A percentile compares a stretch with the other conserved stretches of the same genome.
Conservation (phyloP, 2,797 vertebrate genomes). For the Melanotaenia maccullochi region DNA sequence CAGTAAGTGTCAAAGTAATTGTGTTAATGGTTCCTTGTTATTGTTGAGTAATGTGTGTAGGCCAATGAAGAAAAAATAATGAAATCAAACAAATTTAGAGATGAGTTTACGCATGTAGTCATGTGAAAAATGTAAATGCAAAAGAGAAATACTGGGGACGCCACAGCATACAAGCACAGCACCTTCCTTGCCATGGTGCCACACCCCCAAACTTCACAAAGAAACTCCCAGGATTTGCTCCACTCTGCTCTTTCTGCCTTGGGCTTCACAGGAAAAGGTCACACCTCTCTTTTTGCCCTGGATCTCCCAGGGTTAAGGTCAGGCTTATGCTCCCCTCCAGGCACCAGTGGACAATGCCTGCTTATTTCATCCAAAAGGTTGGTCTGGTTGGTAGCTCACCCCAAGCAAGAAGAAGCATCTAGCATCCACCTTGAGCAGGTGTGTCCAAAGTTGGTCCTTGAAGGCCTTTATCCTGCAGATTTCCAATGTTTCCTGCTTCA, state of each 20-base stretch:
- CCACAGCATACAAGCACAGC: not conserved
- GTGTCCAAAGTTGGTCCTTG: no score
- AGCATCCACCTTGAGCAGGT: no score
- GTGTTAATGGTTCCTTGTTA: not conserved
- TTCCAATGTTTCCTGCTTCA: no score
- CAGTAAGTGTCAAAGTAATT: not conserved
- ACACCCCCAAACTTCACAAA: not conserved
- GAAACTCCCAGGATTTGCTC: not conserved
- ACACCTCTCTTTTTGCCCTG: no score
- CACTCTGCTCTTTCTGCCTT: not conserved
- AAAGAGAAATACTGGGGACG: conserved; percentile 3
- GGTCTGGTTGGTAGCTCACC: no score
- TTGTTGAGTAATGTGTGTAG: not conserved
- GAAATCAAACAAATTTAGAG: not conserved
- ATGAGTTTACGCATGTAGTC: not conserved
- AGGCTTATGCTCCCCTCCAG: no score
- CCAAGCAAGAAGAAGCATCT: no score
- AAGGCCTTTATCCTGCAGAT: no score
- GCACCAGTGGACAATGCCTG: no score
- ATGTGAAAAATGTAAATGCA: not conserved
- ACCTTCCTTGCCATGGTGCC: not conserved
- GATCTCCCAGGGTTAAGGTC: no score
- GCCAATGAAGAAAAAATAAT: not conserved
- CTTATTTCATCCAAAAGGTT: not conserved
- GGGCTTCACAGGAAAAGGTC: no score